These are phyloP conservation scores for Clostera curtula DNA, from an alignment of 2,888 invertebrate genomes.

Conservation along the genomic window DNA sequence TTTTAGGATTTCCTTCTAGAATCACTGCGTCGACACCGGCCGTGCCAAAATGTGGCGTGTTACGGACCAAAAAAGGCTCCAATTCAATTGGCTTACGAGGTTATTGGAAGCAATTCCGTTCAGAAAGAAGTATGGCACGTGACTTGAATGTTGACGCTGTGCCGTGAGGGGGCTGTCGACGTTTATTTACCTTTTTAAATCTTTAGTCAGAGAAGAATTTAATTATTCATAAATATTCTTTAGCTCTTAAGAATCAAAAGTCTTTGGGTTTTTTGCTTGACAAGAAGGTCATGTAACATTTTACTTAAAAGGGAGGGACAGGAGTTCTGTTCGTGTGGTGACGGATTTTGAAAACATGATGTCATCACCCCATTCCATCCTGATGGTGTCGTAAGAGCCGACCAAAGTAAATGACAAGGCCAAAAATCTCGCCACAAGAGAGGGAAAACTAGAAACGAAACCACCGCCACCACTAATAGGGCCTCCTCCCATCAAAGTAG, in stretches of 20 bases:
- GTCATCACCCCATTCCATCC: too few relatives aligned
- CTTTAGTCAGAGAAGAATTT: conserved; percentile 10
- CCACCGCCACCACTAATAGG: too few relatives aligned
- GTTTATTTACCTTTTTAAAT: conserved; percentile 48
- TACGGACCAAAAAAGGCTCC: conserved; percentile 51
- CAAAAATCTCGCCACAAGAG: too few relatives aligned
- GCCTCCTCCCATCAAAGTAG: too few relatives aligned
- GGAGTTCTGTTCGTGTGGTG: too few relatives aligned
- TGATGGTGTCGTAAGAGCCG: too few relatives aligned
- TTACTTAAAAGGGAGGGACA: too few relatives aligned
- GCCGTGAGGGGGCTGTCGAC: conserved; percentile 33
- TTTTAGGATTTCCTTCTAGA: conserved; percentile 56
- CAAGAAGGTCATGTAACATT: conserved; percentile 3
- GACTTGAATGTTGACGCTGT: conserved; percentile 43
- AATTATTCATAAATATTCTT: conserved; percentile 16
- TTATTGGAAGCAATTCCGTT: conserved; percentile 69
- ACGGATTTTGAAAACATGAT: too few relatives aligned
- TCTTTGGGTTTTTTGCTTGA: conserved; percentile 1
- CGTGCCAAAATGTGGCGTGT: conserved; percentile 55
- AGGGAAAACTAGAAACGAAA: too few relatives aligned
- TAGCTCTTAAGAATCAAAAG: conserved; percentile 1
- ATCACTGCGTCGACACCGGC: conserved; percentile 42
- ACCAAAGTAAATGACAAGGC: too few relatives aligned
- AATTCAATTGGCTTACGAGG: conserved; percentile 51
- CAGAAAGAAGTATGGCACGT: conserved; percentile 69